A percentile compares a stretch with the other conserved stretches of the same genome.
phyloP scores from a whole-genome alignment of 2,797 vertebrate genomes.

The Sternotherus odoratus region DNA sequence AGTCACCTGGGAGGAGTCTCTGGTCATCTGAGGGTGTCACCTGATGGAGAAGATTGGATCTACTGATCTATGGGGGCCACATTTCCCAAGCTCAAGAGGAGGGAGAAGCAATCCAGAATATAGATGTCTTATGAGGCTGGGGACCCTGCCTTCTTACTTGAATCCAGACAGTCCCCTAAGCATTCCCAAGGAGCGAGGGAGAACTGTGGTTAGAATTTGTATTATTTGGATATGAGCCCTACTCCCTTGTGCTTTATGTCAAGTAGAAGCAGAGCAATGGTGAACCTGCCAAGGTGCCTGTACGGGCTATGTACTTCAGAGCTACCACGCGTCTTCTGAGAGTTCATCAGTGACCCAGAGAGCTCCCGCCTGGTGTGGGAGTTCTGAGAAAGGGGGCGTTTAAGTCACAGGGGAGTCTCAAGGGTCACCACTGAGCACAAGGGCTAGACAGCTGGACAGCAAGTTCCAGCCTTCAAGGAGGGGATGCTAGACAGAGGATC shows the following conservation, averaged over 20 bases:
- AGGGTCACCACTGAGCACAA: background rate
- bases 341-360: background rate
- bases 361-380: background rate
- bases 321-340: background rate
- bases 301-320: fast-evolving
- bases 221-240: background rate
- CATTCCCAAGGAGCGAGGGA: background rate
- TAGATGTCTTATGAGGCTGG: background rate
- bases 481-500: background rate
- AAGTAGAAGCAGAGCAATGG: background rate
- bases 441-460: too few relatives aligned
- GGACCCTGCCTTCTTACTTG: background rate
- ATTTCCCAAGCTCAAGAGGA: too few relatives aligned
- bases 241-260: background rate
- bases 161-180: background rate
- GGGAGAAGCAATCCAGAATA: background rate
- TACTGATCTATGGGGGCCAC: too few relatives aligned
- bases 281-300: background rate
- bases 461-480: background rate
- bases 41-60: background rate
- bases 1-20: background rate
- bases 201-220: background rate
- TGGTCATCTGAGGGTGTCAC: background rate
- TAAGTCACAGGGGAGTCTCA: background rate
- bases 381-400: background rate